A percentile compares a stretch with the other conserved stretches of the same genome.
These are phyloP conservation scores for Drosophila subobscura DNA, from an alignment of 1,140 invertebrate genomes.

Conservation along the genomic window DNA sequence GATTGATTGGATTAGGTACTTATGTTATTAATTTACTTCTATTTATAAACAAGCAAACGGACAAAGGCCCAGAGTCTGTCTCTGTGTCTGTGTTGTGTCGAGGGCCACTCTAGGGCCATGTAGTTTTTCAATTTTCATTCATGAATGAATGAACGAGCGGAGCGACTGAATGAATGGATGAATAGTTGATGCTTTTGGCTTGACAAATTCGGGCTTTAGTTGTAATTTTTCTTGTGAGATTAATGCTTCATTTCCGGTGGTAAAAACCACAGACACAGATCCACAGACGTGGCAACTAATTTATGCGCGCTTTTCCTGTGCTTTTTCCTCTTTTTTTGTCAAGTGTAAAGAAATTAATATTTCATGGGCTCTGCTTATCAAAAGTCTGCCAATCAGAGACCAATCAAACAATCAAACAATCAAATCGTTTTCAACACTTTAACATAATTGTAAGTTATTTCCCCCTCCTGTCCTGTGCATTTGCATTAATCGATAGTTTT, in stretches of 20 bases:
- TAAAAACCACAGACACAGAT: background rate
- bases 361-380: constrained; percentile 34
- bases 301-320: constrained; percentile 16
- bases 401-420: constrained; percentile 55
- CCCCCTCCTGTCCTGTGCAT: constrained; percentile 24
- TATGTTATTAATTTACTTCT: constrained; percentile 83
- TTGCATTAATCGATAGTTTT: constrained; percentile 73
- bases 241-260: constrained; percentile 70
- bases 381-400: constrained; percentile 24
- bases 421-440: constrained; percentile 78
- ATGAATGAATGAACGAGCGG: constrained; percentile 41
- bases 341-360: constrained; percentile 79
- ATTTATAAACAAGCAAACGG: constrained; percentile 77
- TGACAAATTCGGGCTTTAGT: constrained; percentile 64
- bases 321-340: constrained; percentile 19
- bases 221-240: constrained; percentile 45
- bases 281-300: constrained; percentile 7
- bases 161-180: constrained; percentile 34
- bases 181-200: constrained; percentile 39
- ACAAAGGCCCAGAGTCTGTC: constrained; percentile 57
- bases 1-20: constrained; percentile 82
- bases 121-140: constrained; percentile 71
- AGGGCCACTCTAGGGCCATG: constrained; percentile 11
- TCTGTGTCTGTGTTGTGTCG: constrained; percentile 16
- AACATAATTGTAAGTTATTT: constrained; percentile 78